Evolutionary conservation across 2,113 vertebrate genomes (phyloP), one percentile per base, ranked within the genome.

Genomic region (Colossoma macropomum): DNA sequence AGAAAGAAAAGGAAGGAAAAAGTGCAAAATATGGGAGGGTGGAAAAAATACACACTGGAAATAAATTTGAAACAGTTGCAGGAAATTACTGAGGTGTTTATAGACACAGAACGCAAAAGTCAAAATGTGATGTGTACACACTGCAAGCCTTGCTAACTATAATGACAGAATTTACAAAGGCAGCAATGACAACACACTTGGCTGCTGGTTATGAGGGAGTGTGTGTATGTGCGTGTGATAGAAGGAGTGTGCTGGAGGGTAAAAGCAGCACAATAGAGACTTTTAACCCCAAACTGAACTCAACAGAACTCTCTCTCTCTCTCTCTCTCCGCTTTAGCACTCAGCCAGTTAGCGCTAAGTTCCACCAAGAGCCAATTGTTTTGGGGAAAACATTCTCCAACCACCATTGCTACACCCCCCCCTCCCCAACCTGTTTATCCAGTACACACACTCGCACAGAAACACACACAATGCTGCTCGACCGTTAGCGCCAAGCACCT

Each of bases 381-480:
- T 88, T 86, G 86, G 87, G 85, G 66, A 88, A 91, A 92, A 89
- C 86, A 89, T 88, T 87, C 62, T 69, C 87, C 81, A 50, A 73
- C 85, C 85, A 72, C 81, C 79, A 34, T 70, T 54, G 60, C 77
- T 45, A 79, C 75, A 77, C 38, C 38, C 79, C 89, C 87, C 86
- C 84, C 78, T 79, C 86, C 90, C 85, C 87, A 92, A 95, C 94
- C 93, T 92, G 94, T 95, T 93, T 92, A 91, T 93, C 94, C 93
- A 93, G 90, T 92, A 77, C 75, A 82, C 70, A 74, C 75, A 75
- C 48, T 72, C 60, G 79, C 83, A 79, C 77, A 84, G 72, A 84
- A 56, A 56, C 72, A 75, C 71, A 65, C 80, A 76, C 88, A 89
- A 85, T 75, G 71, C 77, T 65, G 12, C 69, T 83, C 87, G 82